Evolutionary conservation across 2,113 vertebrate genomes (phyloP).

Genomic region (Oostethus manadensis): DNA sequence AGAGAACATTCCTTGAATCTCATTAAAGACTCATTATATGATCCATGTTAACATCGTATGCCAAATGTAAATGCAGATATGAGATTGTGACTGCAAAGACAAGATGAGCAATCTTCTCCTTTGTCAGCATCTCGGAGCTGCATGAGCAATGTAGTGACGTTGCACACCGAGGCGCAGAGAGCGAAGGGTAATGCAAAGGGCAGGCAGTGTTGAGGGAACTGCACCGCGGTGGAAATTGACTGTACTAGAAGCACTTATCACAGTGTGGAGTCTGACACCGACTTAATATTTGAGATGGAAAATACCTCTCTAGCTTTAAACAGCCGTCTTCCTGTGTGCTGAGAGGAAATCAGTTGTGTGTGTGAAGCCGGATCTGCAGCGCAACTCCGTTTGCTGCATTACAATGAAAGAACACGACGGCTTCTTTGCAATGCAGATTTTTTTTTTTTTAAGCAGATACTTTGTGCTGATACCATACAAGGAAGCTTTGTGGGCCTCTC

Average conservation of each 20-base stretch:
- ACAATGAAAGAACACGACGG: constrained; percentile 24
- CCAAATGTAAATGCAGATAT: neutral
- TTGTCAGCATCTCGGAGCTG: constrained; percentile 39
- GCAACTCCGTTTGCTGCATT: neutral
- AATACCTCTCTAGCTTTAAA: neutral
- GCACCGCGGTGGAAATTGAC: constrained; percentile 16
- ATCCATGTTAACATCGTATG: neutral
- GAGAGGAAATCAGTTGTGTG: neutral
- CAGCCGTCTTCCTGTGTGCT: neutral
- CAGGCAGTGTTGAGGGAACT: constrained; percentile 11
- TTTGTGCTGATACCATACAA: constrained; percentile 9
- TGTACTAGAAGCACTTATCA: neutral
- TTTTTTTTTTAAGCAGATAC: constrained; percentile 3
- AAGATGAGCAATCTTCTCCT: constrained; percentile 25
- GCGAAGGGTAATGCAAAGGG: constrained; percentile 9
- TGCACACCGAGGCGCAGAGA: constrained; percentile 12
- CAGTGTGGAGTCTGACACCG: constrained; percentile 1
- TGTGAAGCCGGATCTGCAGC: neutral
- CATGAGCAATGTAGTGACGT: constrained; percentile 49
- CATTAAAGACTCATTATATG: neutral
- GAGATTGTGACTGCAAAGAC: neutral
- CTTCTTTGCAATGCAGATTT: constrained; percentile 37
- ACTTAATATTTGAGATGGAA: neutral
- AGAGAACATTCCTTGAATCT: no score
- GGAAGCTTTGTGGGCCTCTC: constrained; percentile 35